phyloP scores from a whole-genome alignment of 2,797 vertebrate genomes.

The Agapornis canus region DNA sequence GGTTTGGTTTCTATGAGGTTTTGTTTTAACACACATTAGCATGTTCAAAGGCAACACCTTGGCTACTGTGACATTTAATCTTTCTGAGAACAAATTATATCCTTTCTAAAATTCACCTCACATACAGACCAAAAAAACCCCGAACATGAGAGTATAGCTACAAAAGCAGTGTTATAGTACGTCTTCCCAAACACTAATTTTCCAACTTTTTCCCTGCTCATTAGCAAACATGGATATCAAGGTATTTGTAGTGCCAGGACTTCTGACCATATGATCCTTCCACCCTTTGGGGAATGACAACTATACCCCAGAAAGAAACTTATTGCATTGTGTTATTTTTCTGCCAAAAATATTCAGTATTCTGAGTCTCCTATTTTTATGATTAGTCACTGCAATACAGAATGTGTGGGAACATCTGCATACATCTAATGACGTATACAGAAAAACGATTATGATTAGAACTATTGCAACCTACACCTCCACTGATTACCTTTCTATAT shows the following conservation, averaged over 20 bases:
- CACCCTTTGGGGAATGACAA: not conserved
- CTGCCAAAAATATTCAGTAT: not conserved
- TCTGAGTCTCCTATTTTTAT: not conserved
- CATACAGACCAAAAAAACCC: rapidly evolving
- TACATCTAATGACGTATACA: not conserved
- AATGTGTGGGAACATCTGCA: not conserved
- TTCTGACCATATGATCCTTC: not conserved
- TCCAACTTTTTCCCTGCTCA: not conserved
- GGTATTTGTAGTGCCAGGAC: not conserved
- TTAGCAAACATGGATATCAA: not conserved
- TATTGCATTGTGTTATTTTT: not conserved
- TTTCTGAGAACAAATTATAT: not conserved
- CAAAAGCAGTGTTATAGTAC: not conserved
- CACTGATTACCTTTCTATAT: not conserved
- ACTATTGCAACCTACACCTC: not conserved
- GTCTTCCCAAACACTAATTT: not conserved
- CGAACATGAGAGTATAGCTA: not conserved
- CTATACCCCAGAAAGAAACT: not conserved
- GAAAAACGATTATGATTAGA: not conserved
- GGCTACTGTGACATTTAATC: not conserved
- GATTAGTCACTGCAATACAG: not conserved
- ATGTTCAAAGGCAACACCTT: not conserved
- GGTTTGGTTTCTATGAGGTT: not conserved
- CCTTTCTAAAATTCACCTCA: not conserved
- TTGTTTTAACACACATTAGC: not conserved